Evolutionary conservation across 2,113 vertebrate genomes (phyloP).

Genomic region (Limnothrissa miodon): DNA sequence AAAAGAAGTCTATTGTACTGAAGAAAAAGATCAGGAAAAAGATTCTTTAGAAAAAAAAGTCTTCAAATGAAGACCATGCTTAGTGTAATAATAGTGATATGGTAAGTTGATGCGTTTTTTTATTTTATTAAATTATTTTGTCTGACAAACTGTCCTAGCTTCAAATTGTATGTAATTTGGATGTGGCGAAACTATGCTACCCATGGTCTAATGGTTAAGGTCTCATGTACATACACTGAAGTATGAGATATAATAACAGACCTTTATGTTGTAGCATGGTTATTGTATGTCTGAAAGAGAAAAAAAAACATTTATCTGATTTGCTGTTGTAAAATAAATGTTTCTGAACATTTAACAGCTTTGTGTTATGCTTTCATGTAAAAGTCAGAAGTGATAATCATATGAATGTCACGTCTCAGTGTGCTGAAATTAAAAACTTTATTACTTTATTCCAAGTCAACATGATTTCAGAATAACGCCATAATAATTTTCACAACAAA

Average conservation of each 20-base stretch:
- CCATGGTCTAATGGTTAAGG: slow-evolving; percentile 78
- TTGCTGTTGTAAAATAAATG: slow-evolving; percentile 97
- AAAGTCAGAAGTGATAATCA: background rate
- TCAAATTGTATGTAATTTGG: slow-evolving; percentile 81
- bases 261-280: slow-evolving; percentile 87
- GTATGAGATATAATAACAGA: slow-evolving; percentile 71
- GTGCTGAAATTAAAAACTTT: background rate
- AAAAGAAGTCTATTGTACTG: slow-evolving; percentile 46
- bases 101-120: slow-evolving; percentile 63
- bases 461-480: background rate
- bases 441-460: background rate
- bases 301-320: slow-evolving; percentile 84
- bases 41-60: slow-evolving; percentile 45
- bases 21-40: slow-evolving; percentile 63
- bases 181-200: slow-evolving; percentile 74
- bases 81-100: slow-evolving; percentile 74
- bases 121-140: slow-evolving; percentile 67
- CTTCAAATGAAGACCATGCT: slow-evolving; percentile 51
- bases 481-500: background rate
- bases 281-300: slow-evolving; percentile 84
- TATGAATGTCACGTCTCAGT: background rate
- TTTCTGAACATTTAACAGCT: slow-evolving; percentile 77
- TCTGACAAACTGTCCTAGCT: slow-evolving; percentile 73
- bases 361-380: slow-evolving; percentile 20
- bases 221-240: slow-evolving; percentile 76